Conservation (phyloP, 2,797 vertebrate genomes). For the Darevskia mixta region DNA sequence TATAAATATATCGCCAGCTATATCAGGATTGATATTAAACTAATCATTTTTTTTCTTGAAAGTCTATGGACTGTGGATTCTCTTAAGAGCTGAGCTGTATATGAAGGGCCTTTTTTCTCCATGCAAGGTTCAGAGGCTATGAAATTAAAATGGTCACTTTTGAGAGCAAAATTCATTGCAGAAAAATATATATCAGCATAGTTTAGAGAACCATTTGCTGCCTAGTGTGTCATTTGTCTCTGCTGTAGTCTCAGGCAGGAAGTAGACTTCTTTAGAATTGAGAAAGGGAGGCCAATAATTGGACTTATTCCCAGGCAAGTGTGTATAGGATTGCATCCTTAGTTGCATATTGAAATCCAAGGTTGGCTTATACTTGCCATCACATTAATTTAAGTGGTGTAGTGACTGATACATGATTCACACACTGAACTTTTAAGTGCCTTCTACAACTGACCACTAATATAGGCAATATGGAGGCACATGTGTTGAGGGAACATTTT, state of each 20-base stretch:
- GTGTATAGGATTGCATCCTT: too few relatives aligned
- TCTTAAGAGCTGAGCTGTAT: neutral
- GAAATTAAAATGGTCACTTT: conserved; percentile 9
- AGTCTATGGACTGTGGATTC: neutral
- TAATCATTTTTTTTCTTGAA: neutral
- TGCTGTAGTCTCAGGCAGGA: neutral
- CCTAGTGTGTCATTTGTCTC: conserved; percentile 30
- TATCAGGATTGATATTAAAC: conserved; percentile 39
- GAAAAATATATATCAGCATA: neutral
- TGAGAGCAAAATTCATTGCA: conserved; percentile 8
- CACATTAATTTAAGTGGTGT: neutral
- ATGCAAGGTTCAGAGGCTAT: accelerated
- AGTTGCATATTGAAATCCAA: neutral
- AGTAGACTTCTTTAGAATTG: conserved; percentile 7
- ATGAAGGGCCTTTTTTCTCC: neutral
- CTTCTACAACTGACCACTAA: too few relatives aligned
- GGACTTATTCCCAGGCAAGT: too few relatives aligned
- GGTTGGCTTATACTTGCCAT: neutral
- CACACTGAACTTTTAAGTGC: too few relatives aligned
- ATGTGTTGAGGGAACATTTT: neutral
- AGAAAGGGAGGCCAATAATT: neutral
- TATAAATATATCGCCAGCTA: conserved; percentile 57
- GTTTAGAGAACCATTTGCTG: neutral
- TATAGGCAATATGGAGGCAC: neutral
- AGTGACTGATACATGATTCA: neutral